Evolutionary conservation across 2,888 invertebrate species (phyloP).

Genomic region (Ischnus inquisitorius): DNA sequence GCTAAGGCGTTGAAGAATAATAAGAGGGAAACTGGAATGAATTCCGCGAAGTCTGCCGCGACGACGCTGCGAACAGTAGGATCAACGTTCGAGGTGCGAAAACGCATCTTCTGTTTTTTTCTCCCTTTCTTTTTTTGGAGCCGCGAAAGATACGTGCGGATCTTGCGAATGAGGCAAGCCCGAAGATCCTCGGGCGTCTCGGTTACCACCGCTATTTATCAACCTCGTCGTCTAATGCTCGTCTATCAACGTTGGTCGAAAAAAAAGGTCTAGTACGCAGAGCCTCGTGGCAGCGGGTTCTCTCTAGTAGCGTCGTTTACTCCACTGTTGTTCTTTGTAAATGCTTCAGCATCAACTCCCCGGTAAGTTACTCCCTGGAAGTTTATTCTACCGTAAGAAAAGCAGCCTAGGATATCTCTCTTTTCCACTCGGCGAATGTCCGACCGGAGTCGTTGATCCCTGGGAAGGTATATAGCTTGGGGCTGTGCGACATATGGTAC

Average conservation of each 20-base stretch:
- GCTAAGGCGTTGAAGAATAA: neutral
- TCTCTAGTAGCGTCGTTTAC: neutral
- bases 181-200: neutral
- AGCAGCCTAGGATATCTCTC: constrained; percentile 42
- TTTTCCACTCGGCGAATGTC: constrained; percentile 37
- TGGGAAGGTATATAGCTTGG: constrained; percentile 23
- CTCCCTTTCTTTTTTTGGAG: neutral
- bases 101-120: constrained; percentile 26
- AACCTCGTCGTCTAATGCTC: constrained; percentile 22
- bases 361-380: constrained; percentile 15
- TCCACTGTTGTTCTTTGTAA: neutral
- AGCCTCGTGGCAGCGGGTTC: neutral
- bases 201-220: constrained; percentile 19
- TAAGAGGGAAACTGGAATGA: constrained; percentile 19
- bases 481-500: constrained; percentile 56
- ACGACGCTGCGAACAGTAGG: constrained; percentile 3
- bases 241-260: constrained; percentile 3
- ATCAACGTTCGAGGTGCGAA: constrained; percentile 35
- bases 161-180: constrained; percentile 36
- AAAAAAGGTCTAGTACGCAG: neutral
- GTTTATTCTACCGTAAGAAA: constrained; percentile 29
- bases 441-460: constrained; percentile 62
- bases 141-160: constrained; percentile 38
- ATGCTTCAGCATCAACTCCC: neutral
- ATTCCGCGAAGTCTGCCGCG: constrained; percentile 26